phyloP scores from a whole-genome alignment of 2,888 invertebrate species.

The Callyntrura sp. region DNA sequence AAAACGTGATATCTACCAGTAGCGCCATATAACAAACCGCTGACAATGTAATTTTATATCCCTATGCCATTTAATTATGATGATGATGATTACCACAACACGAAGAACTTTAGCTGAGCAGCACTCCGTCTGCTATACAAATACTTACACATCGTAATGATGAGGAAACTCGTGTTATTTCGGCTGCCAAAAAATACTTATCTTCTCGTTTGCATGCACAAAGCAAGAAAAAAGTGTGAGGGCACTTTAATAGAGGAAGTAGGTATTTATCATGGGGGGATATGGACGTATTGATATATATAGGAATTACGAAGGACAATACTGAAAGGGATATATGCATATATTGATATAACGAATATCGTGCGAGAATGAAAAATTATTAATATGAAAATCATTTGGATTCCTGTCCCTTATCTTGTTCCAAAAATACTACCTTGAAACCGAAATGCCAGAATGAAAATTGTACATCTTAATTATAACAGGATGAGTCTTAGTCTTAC shows the following conservation, averaged over 20 bases:
- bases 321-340: too few relatives aligned
- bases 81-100: conserved; percentile 27
- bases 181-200: conserved; percentile 48
- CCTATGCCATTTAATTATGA: conserved; percentile 2
- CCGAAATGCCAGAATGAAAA: too few relatives aligned
- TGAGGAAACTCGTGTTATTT: conserved; percentile 33
- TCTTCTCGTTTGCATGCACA: conserved; percentile 22
- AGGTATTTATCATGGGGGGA: background rate
- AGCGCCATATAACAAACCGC: conserved; percentile 9
- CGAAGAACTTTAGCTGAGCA: background rate
- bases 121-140: too few relatives aligned
- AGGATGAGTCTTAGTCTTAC: too few relatives aligned
- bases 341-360: too few relatives aligned
- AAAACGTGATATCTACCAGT: conserved; percentile 45
- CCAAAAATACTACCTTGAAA: too few relatives aligned
- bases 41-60: conserved; percentile 12
- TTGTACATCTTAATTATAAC: too few relatives aligned
- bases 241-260: background rate
- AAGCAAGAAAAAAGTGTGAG: background rate
- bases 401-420: too few relatives aligned
- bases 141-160: background rate
- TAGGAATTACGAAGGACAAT: background rate
- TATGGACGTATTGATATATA: background rate
- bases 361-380: too few relatives aligned
- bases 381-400: too few relatives aligned